Evolutionary conservation across 2,113 vertebrate species (phyloP).

Genomic region (Salvelinus fontinalis): DNA sequence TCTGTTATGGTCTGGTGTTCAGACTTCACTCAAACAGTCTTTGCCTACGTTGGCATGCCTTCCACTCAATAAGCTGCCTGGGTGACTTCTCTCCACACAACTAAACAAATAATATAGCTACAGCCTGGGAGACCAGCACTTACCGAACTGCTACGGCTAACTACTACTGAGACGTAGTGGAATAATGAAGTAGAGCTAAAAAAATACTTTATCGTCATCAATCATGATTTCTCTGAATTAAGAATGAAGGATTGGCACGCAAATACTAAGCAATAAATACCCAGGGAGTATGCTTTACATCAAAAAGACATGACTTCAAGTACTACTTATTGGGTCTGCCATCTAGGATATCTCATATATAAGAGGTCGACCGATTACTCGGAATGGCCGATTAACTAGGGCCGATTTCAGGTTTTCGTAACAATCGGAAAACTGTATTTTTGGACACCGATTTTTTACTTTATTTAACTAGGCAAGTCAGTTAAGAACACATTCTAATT

Average conservation of each 20-base stretch:
- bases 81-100: not conserved
- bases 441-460: too few species aligned
- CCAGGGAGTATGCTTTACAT: slow-evolving; percentile 12
- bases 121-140: too few species aligned
- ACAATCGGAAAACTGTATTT: too few species aligned
- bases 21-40: not conserved
- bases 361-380: too few species aligned
- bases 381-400: too few species aligned
- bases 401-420: too few species aligned
- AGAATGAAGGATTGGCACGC: slow-evolving; percentile 11
- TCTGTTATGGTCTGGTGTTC: not conserved
- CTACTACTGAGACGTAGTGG: too few species aligned
- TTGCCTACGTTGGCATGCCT: not conserved
- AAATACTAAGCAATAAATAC: not conserved
- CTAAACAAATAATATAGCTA: too few species aligned
- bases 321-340: not conserved
- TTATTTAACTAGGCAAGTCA: too few species aligned
- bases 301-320: slow-evolving; percentile 10
- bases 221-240: slow-evolving; percentile 1
- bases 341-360: not conserved
- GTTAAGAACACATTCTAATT: too few species aligned
- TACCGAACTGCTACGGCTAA: too few species aligned
- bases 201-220: not conserved
- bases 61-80: not conserved
- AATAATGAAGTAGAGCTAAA: too few species aligned